Percentiles rank a stretch among this genome's conserved stretches.
These are phyloP conservation scores for Ceratina japonica DNA, from an alignment of 1,140 invertebrate species.

Conservation along the genomic window DNA sequence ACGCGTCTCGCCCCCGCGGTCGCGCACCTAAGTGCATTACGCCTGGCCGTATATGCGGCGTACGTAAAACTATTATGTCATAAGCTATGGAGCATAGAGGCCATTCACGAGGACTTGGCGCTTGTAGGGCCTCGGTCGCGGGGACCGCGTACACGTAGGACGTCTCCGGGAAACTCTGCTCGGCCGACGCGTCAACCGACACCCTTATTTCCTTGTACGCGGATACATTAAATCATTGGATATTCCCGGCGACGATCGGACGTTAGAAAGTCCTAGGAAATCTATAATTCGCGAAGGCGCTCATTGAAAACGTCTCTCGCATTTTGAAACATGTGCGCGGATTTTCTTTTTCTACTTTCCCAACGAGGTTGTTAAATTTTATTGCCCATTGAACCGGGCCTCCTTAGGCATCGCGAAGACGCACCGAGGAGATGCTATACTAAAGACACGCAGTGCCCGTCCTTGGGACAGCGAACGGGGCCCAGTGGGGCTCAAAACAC, in stretches of 20 bases:
- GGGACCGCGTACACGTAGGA: slow-evolving; percentile 42
- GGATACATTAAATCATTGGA: too few relatives aligned
- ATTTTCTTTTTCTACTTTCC: not conserved
- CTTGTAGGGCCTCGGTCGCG: slow-evolving; percentile 34
- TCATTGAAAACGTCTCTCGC: not conserved
- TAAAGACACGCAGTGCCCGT: too few relatives aligned
- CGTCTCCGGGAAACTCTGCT: slow-evolving; percentile 1
- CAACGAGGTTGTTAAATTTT: not conserved
- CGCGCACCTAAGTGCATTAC: slow-evolving; percentile 20
- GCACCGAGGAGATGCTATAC: too few relatives aligned
- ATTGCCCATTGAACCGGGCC: not conserved
- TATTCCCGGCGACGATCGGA: not conserved
- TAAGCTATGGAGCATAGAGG: slow-evolving; percentile 61
- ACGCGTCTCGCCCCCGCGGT: not conserved
- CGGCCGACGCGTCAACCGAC: too few relatives aligned
- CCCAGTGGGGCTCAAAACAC: too few relatives aligned
- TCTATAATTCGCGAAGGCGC: not conserved
- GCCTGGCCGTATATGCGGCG: slow-evolving; percentile 27
- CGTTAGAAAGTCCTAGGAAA: not conserved
- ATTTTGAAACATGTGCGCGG: not conserved
- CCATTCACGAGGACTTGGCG: slow-evolving; percentile 55
- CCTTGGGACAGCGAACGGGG: too few relatives aligned
- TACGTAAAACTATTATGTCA: slow-evolving; percentile 71
- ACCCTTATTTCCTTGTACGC: too few relatives aligned
- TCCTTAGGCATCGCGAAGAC: too few relatives aligned